Percentiles rank a stretch among this genome's conserved stretches.
Conservation (phyloP, 2,888 invertebrate species). For the Platypus cylindrus region DNA sequence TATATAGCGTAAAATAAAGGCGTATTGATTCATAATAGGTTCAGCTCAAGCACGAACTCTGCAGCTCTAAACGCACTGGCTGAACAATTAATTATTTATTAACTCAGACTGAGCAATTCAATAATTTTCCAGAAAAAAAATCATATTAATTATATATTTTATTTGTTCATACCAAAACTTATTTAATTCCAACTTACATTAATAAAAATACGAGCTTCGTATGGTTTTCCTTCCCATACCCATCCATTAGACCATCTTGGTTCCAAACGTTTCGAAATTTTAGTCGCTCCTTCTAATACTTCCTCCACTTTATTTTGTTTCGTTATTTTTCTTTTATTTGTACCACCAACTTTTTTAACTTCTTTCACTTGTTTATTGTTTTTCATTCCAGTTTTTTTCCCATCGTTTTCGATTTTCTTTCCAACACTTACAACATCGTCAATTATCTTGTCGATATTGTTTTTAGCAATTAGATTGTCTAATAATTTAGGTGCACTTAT, state of each 20-base stretch:
- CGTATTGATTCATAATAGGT: too few species aligned
- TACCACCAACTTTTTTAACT: conserved; percentile 19
- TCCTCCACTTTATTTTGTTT: conserved; percentile 20
- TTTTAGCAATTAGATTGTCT: conserved; percentile 45
- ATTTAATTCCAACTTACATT: too few species aligned
- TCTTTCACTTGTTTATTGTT: conserved; percentile 18
- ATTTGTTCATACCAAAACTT: too few species aligned
- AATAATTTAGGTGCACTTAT: conserved; percentile 31
- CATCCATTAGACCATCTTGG: conserved; percentile 85
- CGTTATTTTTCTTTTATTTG: conserved; percentile 24
- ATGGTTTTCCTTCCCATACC: conserved; percentile 79
- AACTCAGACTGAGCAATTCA: too few species aligned
- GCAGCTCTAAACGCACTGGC: too few species aligned
- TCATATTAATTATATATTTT: too few species aligned
- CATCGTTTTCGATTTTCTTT: conserved; percentile 13
- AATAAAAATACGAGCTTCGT: conserved; percentile 72
- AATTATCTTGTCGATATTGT: conserved; percentile 43
- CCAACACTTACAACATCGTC: conserved; percentile 27
- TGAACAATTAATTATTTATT: too few species aligned
- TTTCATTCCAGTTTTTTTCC: conserved; percentile 19
- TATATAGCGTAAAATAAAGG: too few species aligned
- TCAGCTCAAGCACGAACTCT: too few species aligned
- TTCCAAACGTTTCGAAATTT: conserved; percentile 28
- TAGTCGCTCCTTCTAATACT: conserved; percentile 22
- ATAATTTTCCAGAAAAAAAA: too few species aligned